These are phyloP conservation scores for Pantelozetes paolii DNA, from an alignment of 2,888 invertebrate species.

Conservation along the genomic window DNA sequence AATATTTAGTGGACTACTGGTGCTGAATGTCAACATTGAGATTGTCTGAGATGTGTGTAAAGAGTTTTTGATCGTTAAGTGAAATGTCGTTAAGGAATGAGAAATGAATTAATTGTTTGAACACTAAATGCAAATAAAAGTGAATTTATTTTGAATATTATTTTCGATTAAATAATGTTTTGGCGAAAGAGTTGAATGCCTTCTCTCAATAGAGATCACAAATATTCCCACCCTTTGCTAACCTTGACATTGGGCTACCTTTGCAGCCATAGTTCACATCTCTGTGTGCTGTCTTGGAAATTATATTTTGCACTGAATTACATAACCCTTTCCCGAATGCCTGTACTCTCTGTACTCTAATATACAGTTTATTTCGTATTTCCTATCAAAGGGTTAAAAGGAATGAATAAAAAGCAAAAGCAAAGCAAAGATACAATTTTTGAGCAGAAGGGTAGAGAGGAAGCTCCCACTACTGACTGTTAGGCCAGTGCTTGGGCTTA, in stretches of 20 bases:
- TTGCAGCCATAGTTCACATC: slow-evolving; percentile 27
- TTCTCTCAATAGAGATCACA: background rate
- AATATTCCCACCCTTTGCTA: slow-evolving; percentile 38
- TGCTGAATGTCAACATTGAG: background rate
- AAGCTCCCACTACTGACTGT: slow-evolving; percentile 5
- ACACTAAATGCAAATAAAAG: background rate
- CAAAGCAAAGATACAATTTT: slow-evolving; percentile 23
- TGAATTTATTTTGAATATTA: background rate
- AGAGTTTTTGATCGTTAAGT: background rate
- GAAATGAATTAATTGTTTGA: background rate
- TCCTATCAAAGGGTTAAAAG: slow-evolving; percentile 30
- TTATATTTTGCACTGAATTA: slow-evolving; percentile 11
- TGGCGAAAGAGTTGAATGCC: slow-evolving; percentile 13
- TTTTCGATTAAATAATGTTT: background rate
- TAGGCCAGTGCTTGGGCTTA: background rate
- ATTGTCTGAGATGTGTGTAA: background rate
- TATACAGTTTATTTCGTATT: slow-evolving; percentile 23
- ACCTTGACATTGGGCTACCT: slow-evolving; percentile 39
- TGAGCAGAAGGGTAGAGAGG: slow-evolving; percentile 29
- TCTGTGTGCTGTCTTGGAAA: slow-evolving; percentile 15
- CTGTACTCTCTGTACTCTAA: background rate
- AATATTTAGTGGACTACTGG: background rate
- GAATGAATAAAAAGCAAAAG: slow-evolving; percentile 6
- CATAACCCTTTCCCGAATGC: background rate
- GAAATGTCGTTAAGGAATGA: background rate